Evolutionary conservation across 2,888 invertebrate genomes (phyloP).

Genomic region (Calliphora vomitoria): DNA sequence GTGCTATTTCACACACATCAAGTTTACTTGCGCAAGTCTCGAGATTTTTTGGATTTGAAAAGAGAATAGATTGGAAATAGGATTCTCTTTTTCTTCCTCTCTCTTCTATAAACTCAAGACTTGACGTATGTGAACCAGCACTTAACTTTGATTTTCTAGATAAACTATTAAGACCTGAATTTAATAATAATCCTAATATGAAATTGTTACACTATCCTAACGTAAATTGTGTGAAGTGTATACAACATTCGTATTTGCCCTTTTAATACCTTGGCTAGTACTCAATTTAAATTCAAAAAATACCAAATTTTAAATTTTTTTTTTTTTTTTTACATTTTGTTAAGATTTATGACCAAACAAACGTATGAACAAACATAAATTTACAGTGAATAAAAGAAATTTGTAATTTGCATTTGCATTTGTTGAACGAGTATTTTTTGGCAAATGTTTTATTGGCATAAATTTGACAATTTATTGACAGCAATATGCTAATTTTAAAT

Average conservation of each 20-base stretch:
- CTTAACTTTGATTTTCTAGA: no score
- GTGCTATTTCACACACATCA: no score
- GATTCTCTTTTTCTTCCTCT: no score
- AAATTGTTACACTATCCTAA: no score
- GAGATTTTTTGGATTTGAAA: no score
- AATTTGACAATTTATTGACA: slow-evolving; percentile 82
- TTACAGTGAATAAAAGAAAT: slow-evolving; percentile 36
- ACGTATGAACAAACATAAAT: slow-evolving; percentile 49
- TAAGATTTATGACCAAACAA: slow-evolving; percentile 58
- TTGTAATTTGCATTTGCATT: slow-evolving; percentile 2
- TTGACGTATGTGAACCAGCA: no score
- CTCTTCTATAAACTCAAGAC: no score
- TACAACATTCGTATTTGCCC: not conserved
- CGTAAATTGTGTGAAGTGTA: not conserved
- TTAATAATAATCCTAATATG: no score
- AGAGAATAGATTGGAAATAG: no score
- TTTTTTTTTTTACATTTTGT: slow-evolving; percentile 27
- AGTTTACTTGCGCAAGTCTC: no score
- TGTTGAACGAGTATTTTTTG: slow-evolving; percentile 56
- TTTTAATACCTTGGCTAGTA: not conserved
- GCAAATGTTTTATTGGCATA: slow-evolving; percentile 76
- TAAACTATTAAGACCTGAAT: no score
- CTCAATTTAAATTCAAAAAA: slow-evolving; percentile 14
- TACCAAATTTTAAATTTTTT: not conserved
- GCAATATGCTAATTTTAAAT: slow-evolving; percentile 75